Evolutionary conservation across 2,888 invertebrate genomes (phyloP).

Genomic region (Acleris holmiana): DNA sequence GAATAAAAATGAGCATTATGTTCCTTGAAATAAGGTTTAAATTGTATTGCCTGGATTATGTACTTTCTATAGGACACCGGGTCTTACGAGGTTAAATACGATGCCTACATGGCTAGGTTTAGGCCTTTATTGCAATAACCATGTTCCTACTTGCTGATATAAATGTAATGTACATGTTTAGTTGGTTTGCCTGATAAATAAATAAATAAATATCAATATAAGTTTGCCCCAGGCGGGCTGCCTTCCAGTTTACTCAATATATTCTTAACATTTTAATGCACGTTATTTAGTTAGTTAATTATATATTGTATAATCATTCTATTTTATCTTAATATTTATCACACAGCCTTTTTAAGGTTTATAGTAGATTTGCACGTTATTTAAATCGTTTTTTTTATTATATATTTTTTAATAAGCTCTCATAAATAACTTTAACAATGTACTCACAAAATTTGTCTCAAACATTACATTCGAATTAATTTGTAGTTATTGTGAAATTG

Average conservation of each 20-base stretch:
- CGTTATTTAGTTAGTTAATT: conserved; percentile 10
- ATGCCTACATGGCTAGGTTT: background rate
- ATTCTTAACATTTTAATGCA: conserved; percentile 8
- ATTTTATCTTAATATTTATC: no score
- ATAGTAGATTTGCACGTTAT: no score
- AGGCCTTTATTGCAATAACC: conserved; percentile 4
- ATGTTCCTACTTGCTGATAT: conserved; percentile 9
- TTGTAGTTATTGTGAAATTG: conserved; percentile 38
- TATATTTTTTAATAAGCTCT: background rate
- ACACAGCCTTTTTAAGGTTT: no score
- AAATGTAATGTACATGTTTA: no score
- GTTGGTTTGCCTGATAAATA: no score
- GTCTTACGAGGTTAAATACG: no score
- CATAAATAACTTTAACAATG: background rate
- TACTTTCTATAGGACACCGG: no score
- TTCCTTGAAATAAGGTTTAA: no score
- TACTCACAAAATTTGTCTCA: conserved; percentile 20
- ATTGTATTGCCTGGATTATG: no score
- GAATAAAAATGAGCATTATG: no score
- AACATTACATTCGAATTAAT: conserved; percentile 15
- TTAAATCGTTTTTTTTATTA: background rate
- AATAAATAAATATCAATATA: no score
- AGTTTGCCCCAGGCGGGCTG: conserved; percentile 12
- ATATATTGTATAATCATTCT: no score
- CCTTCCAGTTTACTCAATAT: conserved; percentile 1